Evolutionary conservation across 2,113 vertebrate genomes (phyloP), one percentile per base, ranked within the genome.

Genomic region (Corvus hawaiiensis): DNA sequence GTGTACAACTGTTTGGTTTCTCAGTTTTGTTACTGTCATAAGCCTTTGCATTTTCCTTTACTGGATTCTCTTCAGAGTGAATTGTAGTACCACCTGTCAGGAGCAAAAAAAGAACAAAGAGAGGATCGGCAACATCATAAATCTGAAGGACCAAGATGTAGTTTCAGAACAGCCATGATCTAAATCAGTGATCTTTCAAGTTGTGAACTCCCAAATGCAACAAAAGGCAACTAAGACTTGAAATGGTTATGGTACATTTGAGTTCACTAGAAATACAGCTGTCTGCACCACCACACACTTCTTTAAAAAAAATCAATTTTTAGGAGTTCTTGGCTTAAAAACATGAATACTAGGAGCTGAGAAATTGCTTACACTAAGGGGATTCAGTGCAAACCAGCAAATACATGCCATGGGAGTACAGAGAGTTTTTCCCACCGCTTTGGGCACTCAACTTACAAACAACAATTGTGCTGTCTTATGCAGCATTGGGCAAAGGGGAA

Each of bases 21-120:
- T 94, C 21, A 0, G 23, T 49, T 78, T 92, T 16, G 0, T 55
- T 63, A 51, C 56, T 66, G 22, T 84, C 80, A 27, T 16, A 67
- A 81, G 33, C 15, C 43, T 86, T 77, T 58, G n/a, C 10, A 66
- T 93, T 87, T 72, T 92, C 91, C 32, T 58, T 90, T 78, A 24
- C 28, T 76, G 43, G 39, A 48, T 11, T 89, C 30, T 87, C 91
- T n/a, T 68, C 72, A 18, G 37, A 56, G 43, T 26, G 52, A 92
- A 5, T 1, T 13, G 67, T 23, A 62, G 72, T 58, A 55, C 63
- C 74, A 41, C 69, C 95, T 94, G 56, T 46, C 30, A 87, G 24
- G 14, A 78, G 30, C 1, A 79, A 71, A 55, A 54, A 68, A 51
- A 5, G 9, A 54, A 27, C 2, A 8, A 63, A n/a, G 16, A 54